Percentiles rank a stretch among this genome's conserved stretches.
These are phyloP conservation scores for Formicarius rufipectus DNA, from an alignment of 2,113 vertebrate genomes.

Conservation along the genomic window DNA sequence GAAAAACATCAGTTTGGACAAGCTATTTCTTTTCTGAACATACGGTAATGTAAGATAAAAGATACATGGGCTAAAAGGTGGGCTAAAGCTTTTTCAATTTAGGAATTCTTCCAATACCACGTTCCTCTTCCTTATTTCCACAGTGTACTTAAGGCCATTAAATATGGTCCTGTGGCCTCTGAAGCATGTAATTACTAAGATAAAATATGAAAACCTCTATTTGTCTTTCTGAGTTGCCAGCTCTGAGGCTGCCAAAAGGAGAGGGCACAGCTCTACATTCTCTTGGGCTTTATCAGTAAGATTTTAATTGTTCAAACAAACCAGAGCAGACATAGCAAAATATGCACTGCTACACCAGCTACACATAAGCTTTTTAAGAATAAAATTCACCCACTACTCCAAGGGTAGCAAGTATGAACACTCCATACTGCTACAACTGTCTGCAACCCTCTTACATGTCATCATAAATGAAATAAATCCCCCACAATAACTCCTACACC, in stretches of 20 bases:
- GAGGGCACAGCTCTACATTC: neutral
- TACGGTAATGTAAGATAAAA: neutral
- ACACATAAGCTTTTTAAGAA: neutral
- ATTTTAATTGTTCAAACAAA: neutral
- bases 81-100: neutral
- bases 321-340: neutral
- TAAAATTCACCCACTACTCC: neutral
- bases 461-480: neutral
- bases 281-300: neutral
- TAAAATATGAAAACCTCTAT: slow-evolving; percentile 45
- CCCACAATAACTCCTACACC: neutral
- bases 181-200: slow-evolving; percentile 52
- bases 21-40: neutral
- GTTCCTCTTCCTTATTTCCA: neutral
- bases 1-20: neutral
- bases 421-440: neutral
- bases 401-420: neutral
- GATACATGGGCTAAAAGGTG: neutral
- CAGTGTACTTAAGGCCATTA: slow-evolving; percentile 30
- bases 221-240: slow-evolving; percentile 13
- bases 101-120: neutral
- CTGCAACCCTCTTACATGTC: neutral
- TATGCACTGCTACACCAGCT: neutral
- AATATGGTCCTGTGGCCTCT: slow-evolving; percentile 14
- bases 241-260: neutral